These are phyloP conservation scores for Brenthis hecate DNA, from an alignment of 2,888 invertebrate species.

Conservation along the genomic window DNA sequence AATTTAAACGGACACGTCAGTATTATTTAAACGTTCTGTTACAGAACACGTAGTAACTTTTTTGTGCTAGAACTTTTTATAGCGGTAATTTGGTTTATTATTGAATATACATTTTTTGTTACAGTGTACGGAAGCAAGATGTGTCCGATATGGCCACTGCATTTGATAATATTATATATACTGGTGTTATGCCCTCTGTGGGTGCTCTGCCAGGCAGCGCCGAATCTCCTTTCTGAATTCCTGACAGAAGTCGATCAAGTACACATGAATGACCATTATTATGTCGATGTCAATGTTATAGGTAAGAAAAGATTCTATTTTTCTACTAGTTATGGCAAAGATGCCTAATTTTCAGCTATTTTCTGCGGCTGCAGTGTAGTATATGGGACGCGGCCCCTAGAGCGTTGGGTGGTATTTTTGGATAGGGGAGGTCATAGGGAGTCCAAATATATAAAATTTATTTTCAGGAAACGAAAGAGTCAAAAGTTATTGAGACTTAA, in stretches of 20 bases:
- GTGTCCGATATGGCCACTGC: constrained; percentile 85
- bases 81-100: too few relatives aligned
- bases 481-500: too few relatives aligned
- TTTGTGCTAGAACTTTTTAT: too few relatives aligned
- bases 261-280: constrained; percentile 70
- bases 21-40: too few relatives aligned
- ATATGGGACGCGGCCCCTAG: too few relatives aligned
- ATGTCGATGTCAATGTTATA: constrained; percentile 64
- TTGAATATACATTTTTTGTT: constrained; percentile 31
- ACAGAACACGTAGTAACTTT: too few relatives aligned
- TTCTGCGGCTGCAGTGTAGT: too few relatives aligned
- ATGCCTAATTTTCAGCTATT: neutral
- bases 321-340: neutral
- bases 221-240: constrained; percentile 65
- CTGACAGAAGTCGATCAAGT: constrained; percentile 57
- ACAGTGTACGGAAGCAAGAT: constrained; percentile 59
- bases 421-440: too few relatives aligned
- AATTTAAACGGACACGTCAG: neutral
- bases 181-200: constrained; percentile 79
- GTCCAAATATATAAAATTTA: too few relatives aligned
- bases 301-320: constrained; percentile 47
- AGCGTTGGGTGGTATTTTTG: too few relatives aligned
- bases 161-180: constrained; percentile 80
- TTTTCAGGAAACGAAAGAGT: too few relatives aligned
- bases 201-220: constrained; percentile 74